Percentiles rank a stretch among this genome's conserved stretches.
phyloP scores from a whole-genome alignment of 2,797 vertebrate species.

The Gadopsis bispinosus region DNA sequence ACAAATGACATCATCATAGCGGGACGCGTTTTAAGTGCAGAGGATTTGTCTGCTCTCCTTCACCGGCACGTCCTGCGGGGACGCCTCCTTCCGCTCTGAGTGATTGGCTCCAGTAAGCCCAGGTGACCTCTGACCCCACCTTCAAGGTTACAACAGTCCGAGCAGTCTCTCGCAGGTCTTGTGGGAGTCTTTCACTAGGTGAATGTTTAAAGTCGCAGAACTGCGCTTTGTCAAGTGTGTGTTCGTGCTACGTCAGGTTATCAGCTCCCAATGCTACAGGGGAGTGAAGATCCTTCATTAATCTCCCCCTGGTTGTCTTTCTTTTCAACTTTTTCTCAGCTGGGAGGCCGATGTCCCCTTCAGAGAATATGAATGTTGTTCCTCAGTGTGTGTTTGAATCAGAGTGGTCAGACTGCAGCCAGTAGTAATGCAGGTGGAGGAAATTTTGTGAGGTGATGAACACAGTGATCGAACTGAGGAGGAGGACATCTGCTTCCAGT shows the following conservation, averaged over 20 bases:
- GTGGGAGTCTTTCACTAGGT: constrained; percentile 43
- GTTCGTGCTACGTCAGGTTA: constrained; percentile 35
- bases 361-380: constrained; percentile 27
- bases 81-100: constrained; percentile 41
- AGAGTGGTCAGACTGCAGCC: constrained; percentile 49
- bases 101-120: constrained; percentile 24
- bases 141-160: constrained; percentile 43
- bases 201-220: constrained; percentile 40
- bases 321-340: constrained; percentile 2
- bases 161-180: constrained; percentile 38
- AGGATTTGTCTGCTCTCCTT: constrained; percentile 47
- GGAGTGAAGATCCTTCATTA: constrained; percentile 46
- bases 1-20: constrained; percentile 54
- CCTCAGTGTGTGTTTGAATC: constrained; percentile 42
- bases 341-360: constrained; percentile 5
- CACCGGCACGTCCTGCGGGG: constrained; percentile 41
- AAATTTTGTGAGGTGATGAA: constrained; percentile 39
- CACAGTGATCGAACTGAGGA: constrained; percentile 63
- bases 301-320: constrained; percentile 27
- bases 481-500: constrained; percentile 69
- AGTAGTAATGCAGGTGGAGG: constrained; percentile 61
- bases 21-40: constrained; percentile 21
- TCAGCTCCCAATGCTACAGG: constrained; percentile 33
- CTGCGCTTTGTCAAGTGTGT: constrained; percentile 53
- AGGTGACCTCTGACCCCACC: constrained; percentile 47